Evolutionary conservation across 1,140 invertebrate genomes (phyloP), one percentile per base, ranked within the genome.

Genomic region (Cotesia vestalis): DNA sequence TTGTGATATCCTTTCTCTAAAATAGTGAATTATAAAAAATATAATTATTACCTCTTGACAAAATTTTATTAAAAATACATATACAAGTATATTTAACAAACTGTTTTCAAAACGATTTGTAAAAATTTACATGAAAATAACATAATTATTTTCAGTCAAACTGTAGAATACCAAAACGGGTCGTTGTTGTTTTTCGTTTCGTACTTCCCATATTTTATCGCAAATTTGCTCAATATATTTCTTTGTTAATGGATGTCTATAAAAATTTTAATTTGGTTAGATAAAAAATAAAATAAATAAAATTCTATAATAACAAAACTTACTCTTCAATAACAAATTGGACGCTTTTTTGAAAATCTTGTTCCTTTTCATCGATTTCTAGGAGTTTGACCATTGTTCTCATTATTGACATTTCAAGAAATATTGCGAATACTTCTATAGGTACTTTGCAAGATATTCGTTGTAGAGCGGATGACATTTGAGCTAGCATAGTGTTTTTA

Each of bases 221-320:
- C 89, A 90, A 68, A 92, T 88, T 72, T 90, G 84, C 52, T 87
- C 85, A 71, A 93, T 86, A 77, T 90, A 90, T 69, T 91, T 90
- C 79, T 90, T 91, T 27, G 27, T 76, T 91, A 86, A 62, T 89
- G 86, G 40, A 83, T 90, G 89, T 77, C 91, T 92, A 75, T 55
- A 88, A 86, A 20, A 74, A 71, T 72, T 53, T 73, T 8, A 71
- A 38, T 70, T 17, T 72, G 67, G 73, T 53, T 59, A 51, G 62
- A 1, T 53, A 69, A 53, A 64, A 68, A 75, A 76, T 59, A 60
- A 38, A n/a, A 59, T 38, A 57, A 8, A 72, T 66, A 60, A 52
- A 61, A 27, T n/a, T 52, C 11, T 6, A 74, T 6, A 46, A 46
- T 46, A 2, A 11, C 3, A 46, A 2, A 46, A 27, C 86, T 85